These are phyloP conservation scores for Scolopax mira DNA, from an alignment of 2,113 vertebrate species.

Conservation along the genomic window DNA sequence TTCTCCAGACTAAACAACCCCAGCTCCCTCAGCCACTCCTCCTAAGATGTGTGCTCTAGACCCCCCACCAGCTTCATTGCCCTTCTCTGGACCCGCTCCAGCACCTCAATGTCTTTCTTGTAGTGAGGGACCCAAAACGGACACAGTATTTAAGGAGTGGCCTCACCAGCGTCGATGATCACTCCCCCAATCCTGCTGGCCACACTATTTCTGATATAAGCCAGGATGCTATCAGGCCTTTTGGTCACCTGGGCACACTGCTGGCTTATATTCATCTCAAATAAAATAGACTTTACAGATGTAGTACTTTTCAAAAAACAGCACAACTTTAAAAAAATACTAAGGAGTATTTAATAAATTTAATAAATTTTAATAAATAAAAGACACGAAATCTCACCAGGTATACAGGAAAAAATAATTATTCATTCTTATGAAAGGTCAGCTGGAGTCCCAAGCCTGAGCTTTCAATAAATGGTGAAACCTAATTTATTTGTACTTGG, in stretches of 20 bases:
- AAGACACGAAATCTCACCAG: background rate
- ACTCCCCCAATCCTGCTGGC: background rate
- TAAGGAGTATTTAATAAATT: background rate
- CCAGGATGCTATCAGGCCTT: background rate
- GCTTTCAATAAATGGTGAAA: conserved; percentile 27
- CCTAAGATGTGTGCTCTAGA: background rate
- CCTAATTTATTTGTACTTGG: conserved; percentile 32
- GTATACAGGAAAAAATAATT: background rate
- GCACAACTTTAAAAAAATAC: background rate
- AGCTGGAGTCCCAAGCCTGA: background rate
- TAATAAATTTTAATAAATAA: too few relatives aligned
- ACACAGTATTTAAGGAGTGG: background rate
- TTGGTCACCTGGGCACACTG: background rate
- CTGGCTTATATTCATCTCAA: background rate
- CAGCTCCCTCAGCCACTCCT: background rate
- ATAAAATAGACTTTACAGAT: background rate
- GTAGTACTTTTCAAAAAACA: background rate
- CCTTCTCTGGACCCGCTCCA: background rate
- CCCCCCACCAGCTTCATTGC: background rate
- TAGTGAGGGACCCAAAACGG: background rate
- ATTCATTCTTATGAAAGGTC: background rate
- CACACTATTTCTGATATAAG: background rate
- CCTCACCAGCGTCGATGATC: background rate
- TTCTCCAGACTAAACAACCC: background rate
- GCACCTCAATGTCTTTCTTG: background rate